Evolutionary conservation across 2,888 invertebrate species (phyloP).

Genomic region (Stegophylla sp.): DNA sequence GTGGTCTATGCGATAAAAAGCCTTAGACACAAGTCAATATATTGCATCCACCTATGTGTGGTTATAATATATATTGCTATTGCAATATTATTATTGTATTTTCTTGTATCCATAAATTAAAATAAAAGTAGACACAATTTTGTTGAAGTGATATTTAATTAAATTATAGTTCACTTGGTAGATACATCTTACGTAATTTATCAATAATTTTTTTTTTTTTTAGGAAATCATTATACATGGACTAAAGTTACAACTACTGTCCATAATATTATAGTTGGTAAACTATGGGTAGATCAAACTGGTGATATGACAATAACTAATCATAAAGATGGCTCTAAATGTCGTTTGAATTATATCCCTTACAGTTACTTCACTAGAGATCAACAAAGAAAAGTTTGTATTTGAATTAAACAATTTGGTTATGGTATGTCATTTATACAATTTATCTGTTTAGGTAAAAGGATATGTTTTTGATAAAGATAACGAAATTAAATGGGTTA

Average conservation of each 20-base stretch:
- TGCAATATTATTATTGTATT: no score
- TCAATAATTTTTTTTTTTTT: no score
- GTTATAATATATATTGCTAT: no score
- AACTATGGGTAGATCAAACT: conserved; percentile 99
- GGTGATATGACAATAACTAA: conserved; percentile 98
- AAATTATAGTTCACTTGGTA: no score
- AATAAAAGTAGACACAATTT: no score
- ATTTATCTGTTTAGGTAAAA: conserved; percentile 70
- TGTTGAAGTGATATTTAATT: no score
- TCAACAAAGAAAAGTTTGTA: conserved; percentile 79
- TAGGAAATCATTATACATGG: conserved; percentile 93
- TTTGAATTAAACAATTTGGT: neutral
- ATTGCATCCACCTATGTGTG: no score
- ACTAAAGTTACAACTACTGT: conserved; percentile 98
- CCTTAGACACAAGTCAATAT: no score
- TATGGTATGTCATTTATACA: neutral
- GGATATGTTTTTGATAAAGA: conserved; percentile 70
- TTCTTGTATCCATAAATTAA: no score
- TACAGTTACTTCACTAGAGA: conserved; percentile 99
- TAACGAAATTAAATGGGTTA: conserved; percentile 72
- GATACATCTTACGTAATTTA: no score
- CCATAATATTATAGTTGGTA: conserved; percentile 99
- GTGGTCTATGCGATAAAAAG: no score
- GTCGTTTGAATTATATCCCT: conserved; percentile 95
- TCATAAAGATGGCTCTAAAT: conserved; percentile 86